phyloP scores from a whole-genome alignment of 2,797 vertebrate species.

The Karalla daura region DNA sequence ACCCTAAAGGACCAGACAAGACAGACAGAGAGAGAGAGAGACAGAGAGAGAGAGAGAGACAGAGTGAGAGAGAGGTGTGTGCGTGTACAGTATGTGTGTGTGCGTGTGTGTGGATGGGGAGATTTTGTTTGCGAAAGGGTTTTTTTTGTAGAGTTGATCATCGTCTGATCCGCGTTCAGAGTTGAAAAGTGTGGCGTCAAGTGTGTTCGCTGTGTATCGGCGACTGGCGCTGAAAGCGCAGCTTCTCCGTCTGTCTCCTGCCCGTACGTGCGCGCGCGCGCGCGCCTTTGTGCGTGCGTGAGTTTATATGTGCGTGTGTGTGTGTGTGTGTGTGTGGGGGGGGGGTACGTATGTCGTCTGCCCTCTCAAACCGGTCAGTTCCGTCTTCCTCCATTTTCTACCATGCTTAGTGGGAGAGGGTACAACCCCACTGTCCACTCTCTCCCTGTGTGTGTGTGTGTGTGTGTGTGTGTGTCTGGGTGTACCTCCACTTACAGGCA shows the following conservation, averaged over 20 bases:
- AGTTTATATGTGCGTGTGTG: constrained; percentile 13
- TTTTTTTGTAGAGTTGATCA: constrained; percentile 64
- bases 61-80: too few relatives aligned
- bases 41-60: too few relatives aligned
- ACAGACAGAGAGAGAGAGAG: too few relatives aligned
- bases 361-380: constrained; percentile 86
- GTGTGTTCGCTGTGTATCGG: constrained; percentile 57
- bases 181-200: constrained; percentile 69
- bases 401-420: constrained; percentile 53
- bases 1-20: constrained; percentile 78
- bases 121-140: constrained; percentile 60
- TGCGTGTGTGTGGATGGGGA: constrained; percentile 4
- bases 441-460: not conserved
- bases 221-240: constrained; percentile 36
- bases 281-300: not conserved
- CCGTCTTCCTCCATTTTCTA: constrained; percentile 90
- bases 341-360: constrained; percentile 74
- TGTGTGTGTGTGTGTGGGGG: not conserved
- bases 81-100: too few relatives aligned
- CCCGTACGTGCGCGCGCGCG: not conserved
- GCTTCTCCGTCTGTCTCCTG: constrained; percentile 45
- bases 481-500: constrained; percentile 41
- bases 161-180: constrained; percentile 64
- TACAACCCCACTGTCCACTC: constrained; percentile 60
- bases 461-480: constrained; percentile 1